Conservation (phyloP, 2,797 vertebrate species). For the Lepus oiostolus region DNA sequence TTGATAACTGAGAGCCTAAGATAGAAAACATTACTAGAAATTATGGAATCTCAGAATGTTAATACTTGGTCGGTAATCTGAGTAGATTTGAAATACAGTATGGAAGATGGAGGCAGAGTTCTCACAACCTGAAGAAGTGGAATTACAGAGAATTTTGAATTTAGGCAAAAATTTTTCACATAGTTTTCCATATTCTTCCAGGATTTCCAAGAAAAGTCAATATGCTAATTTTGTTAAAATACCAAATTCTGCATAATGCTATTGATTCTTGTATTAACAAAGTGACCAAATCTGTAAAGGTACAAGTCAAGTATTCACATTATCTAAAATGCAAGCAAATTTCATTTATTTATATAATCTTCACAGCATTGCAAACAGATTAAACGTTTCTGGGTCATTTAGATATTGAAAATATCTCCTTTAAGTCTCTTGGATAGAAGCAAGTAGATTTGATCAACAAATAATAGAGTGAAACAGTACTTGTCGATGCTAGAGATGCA, state of each 20-base stretch:
- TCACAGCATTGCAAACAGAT: background rate
- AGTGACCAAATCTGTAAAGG: background rate
- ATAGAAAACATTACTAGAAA: background rate
- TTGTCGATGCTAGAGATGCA: background rate
- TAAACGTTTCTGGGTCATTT: background rate
- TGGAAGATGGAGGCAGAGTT: background rate
- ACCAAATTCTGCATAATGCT: background rate
- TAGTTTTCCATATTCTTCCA: background rate
- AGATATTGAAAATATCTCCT: background rate
- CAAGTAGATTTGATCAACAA: background rate
- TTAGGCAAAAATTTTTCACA: background rate
- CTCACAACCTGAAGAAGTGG: background rate
- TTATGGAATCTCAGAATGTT: background rate
- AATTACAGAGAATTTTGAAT: background rate
- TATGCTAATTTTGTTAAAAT: slow-evolving; percentile 12
- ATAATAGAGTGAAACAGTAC: background rate
- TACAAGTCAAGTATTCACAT: background rate
- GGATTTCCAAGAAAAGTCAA: background rate
- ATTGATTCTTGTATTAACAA: background rate
- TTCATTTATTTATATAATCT: background rate
- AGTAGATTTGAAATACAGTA: background rate
- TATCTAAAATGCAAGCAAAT: background rate
- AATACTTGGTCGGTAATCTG: background rate
- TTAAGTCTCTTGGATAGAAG: background rate
- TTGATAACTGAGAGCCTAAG: background rate